Evolutionary conservation across 2,113 vertebrate genomes (phyloP).

Genomic region (Anoplopoma fimbria): DNA sequence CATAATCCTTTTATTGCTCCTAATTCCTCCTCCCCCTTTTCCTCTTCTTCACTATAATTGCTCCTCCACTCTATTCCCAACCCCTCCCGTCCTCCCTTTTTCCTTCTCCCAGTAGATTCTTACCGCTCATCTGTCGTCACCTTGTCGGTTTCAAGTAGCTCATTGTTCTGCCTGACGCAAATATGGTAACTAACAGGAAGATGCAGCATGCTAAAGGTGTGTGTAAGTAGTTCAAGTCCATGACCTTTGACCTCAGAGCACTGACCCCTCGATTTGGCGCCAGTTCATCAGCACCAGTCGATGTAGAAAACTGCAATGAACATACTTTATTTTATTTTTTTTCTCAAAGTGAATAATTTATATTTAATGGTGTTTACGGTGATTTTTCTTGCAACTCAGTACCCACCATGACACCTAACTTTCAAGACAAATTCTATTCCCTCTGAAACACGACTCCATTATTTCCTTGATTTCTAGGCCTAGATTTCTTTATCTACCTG

Average conservation of each 20-base stretch:
- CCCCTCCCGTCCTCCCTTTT: conserved; percentile 8
- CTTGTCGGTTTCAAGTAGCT: conserved; percentile 51
- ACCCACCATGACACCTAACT: neutral
- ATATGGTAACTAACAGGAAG: conserved; percentile 26
- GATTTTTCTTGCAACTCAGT: neutral
- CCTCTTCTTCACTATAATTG: conserved; percentile 13
- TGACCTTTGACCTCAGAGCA: conserved; percentile 5
- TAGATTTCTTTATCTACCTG: neutral
- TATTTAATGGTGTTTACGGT: neutral
- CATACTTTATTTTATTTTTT: no score
- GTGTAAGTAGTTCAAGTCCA: neutral
- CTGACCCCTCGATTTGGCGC: neutral
- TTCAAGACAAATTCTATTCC: neutral
- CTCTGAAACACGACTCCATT: neutral
- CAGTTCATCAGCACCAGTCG: neutral
- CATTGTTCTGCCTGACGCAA: conserved; percentile 19
- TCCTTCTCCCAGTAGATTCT: neutral
- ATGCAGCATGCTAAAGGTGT: conserved; percentile 41
- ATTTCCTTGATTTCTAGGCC: neutral
- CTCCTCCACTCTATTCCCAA: neutral
- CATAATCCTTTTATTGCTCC: conserved; percentile 13
- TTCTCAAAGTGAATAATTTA: neutral
- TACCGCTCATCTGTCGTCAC: conserved; percentile 55
- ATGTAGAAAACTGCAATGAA: no score
- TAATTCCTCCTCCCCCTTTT: conserved; percentile 23